phyloP scores from a whole-genome alignment of 2,797 vertebrate species.

The Poeciliopsis turneri region DNA sequence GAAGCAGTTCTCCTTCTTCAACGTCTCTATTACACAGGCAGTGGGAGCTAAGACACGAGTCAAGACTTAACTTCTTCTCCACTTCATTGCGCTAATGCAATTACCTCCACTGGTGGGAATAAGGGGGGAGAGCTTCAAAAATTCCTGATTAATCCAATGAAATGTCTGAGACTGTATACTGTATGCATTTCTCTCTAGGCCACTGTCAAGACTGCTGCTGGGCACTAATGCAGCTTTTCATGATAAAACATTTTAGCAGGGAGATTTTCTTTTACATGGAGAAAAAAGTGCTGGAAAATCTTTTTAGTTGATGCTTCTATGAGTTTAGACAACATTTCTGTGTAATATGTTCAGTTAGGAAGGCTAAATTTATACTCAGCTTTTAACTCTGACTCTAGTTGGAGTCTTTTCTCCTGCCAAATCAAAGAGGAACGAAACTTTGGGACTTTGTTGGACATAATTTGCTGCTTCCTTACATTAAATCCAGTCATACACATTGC shows the following conservation, averaged over 20 bases:
- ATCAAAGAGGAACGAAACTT: neutral
- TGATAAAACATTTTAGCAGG: constrained; percentile 19
- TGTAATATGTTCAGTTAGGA: constrained; percentile 28
- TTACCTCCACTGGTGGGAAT: constrained; percentile 75
- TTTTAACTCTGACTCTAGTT: constrained; percentile 28
- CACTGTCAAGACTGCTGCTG: constrained; percentile 29
- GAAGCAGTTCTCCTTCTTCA: constrained; percentile 12
- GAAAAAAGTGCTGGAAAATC: constrained; percentile 28
- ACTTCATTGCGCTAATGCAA: constrained; percentile 76
- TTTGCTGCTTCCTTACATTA: neutral
- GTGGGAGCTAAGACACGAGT: constrained; percentile 55
- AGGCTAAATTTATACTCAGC: constrained; percentile 7
- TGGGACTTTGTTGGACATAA: neutral
- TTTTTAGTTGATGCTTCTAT: constrained; percentile 31
- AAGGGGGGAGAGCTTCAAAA: constrained; percentile 58
- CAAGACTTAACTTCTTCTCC: constrained; percentile 62
- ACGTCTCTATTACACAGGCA: constrained; percentile 51
- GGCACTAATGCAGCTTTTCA: constrained; percentile 45
- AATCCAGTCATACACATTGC: neutral
- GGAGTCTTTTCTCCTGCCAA: neutral
- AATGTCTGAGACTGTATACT: constrained; percentile 26
- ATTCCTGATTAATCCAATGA: constrained; percentile 75
- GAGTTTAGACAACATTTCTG: constrained; percentile 9
- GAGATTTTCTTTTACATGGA: constrained; percentile 27
- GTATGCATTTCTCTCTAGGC: constrained; percentile 15